These are phyloP conservation scores for Chiloscyllium plagiosum DNA, from an alignment of 2,113 vertebrate genomes.

Conservation along the genomic window DNA sequence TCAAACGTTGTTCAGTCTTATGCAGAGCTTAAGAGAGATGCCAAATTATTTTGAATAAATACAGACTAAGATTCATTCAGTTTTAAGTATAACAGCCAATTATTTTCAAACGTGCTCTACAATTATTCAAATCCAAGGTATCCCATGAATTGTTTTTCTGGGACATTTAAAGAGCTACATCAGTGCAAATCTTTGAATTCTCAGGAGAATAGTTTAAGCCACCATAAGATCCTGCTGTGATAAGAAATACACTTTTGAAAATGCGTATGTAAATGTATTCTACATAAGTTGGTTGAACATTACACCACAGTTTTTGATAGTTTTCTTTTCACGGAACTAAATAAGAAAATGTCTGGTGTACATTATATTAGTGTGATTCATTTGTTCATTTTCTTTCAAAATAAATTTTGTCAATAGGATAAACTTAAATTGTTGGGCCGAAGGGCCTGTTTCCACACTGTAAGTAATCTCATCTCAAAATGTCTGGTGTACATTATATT, in stretches of 20 bases:
- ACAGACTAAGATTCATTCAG: constrained; percentile 9
- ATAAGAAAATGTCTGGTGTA: background rate
- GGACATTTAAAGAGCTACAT: background rate
- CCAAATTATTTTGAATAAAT: background rate
- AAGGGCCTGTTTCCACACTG: too few species aligned
- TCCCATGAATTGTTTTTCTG: background rate
- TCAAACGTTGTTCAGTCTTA: background rate
- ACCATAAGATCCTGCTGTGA: background rate
- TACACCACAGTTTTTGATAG: background rate
- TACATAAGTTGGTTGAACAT: background rate
- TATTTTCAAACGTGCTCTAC: background rate
- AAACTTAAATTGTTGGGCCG: too few species aligned
- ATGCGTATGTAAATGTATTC: background rate
- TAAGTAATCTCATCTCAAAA: too few species aligned
- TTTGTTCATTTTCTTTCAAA: background rate
- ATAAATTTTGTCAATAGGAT: background rate
- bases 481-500: background rate
- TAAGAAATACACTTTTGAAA: background rate
- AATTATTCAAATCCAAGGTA: background rate
- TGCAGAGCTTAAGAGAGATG: background rate
- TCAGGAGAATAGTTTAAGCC: background rate
- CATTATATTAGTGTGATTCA: background rate
- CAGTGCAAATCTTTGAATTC: background rate
- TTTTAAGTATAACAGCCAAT: background rate
- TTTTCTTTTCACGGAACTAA: background rate